Evolutionary conservation across 2,113 vertebrate species (phyloP).

Genomic region (Heterotis niloticus): DNA sequence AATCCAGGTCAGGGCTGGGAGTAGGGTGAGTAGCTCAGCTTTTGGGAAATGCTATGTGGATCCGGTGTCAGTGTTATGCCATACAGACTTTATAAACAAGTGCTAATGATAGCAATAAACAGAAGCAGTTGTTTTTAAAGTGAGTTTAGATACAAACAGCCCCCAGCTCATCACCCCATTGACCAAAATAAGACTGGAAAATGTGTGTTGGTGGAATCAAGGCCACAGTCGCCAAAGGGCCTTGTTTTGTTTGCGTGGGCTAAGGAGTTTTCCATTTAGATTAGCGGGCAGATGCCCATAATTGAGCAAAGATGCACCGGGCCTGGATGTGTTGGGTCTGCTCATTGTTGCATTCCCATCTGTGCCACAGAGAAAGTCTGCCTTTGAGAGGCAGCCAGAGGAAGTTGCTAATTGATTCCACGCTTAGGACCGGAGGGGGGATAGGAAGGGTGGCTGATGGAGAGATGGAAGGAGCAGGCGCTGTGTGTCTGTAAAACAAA

Average conservation of each 20-base stretch:
- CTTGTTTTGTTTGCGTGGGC: slow-evolving; percentile 17
- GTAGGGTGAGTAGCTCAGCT: too few species aligned
- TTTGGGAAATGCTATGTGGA: too few species aligned
- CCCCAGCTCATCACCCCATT: too few species aligned
- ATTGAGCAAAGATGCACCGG: background rate
- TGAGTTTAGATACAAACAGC: background rate
- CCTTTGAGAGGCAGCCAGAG: slow-evolving; percentile 13
- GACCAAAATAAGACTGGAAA: background rate
- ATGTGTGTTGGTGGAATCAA: background rate
- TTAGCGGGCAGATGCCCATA: slow-evolving; percentile 8
- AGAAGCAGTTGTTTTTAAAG: background rate
- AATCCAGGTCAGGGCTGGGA: too few species aligned
- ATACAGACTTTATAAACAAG: too few species aligned
- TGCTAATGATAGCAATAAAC: too few species aligned
- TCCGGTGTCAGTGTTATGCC: too few species aligned
- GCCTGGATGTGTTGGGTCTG: background rate
- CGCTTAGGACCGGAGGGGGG: background rate
- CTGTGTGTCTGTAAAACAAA: background rate
- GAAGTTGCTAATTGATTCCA: slow-evolving; percentile 22
- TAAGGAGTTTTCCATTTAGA: slow-evolving; percentile 17
- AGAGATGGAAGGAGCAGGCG: background rate
- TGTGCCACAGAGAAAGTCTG: background rate
- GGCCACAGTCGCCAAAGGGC: too few species aligned
- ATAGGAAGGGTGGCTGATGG: background rate
- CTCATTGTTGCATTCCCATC: background rate